phyloP scores from a whole-genome alignment of 2,888 invertebrate species.

The Cantharis nigra region DNA sequence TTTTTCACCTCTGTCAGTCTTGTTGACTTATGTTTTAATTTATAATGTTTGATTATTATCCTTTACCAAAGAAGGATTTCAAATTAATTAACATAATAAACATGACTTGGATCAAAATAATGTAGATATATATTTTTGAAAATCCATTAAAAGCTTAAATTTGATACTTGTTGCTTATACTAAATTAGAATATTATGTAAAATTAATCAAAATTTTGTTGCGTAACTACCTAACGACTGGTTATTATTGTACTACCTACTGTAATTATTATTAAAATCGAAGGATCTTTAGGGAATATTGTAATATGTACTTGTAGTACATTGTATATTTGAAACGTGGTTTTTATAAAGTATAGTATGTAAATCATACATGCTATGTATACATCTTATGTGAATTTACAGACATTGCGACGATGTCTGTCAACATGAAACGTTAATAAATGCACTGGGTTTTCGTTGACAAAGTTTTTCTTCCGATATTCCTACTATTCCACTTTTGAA shows the following conservation, averaged over 20 bases:
- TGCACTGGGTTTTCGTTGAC: conserved; percentile 31
- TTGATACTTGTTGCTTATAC: not conserved
- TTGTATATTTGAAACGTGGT: not conserved
- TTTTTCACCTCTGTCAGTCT: not conserved
- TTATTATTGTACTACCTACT: too few relatives aligned
- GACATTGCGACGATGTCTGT: conserved; percentile 28
- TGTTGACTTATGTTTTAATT: not conserved
- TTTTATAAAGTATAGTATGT: not conserved
- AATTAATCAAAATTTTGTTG: not conserved
- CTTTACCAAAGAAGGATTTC: not conserved
- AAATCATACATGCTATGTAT: not conserved
- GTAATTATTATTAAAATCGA: not conserved
- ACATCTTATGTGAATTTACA: conserved; percentile 23
- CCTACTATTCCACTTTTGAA: conserved; percentile 29
- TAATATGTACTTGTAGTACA: not conserved
- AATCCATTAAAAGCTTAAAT: not conserved
- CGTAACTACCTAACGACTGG: not conserved
- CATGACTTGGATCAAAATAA: not conserved
- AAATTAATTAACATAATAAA: not conserved
- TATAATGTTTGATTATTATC: not conserved
- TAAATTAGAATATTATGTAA: not conserved
- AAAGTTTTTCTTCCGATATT: conserved; percentile 32
- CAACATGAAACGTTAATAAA: conserved; percentile 37
- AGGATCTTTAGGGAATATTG: not conserved
- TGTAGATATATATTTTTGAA: not conserved